phyloP scores from a whole-genome alignment of 2,888 invertebrate species.

The Hartigia nigra region DNA sequence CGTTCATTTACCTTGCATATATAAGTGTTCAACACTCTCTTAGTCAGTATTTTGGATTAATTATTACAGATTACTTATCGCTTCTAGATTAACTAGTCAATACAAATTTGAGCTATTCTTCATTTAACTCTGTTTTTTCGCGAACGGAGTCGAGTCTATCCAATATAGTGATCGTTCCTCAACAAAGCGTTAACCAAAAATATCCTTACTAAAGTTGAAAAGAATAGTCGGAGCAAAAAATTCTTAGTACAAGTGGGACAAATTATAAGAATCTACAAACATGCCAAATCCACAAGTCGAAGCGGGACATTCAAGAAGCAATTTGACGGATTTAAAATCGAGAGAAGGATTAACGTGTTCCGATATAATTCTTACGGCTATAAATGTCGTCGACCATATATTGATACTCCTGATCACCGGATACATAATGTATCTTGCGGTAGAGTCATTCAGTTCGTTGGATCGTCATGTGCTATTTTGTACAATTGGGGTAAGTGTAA shows the following conservation, averaged over 20 bases:
- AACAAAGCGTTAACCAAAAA: not conserved
- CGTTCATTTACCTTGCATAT: too few species aligned
- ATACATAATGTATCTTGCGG: conserved; percentile 26
- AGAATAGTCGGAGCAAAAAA: not conserved
- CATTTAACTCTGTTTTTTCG: not conserved
- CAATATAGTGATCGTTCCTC: not conserved
- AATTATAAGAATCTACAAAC: not conserved
- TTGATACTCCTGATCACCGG: conserved; percentile 31
- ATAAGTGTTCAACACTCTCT: not conserved
- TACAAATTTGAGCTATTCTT: not conserved
- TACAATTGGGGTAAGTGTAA: conserved; percentile 35
- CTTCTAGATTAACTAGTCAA: not conserved
- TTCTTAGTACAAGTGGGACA: not conserved
- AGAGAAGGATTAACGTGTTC: conserved; percentile 5
- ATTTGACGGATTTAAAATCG: not conserved
- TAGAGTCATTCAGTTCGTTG: conserved; percentile 16
- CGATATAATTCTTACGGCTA: conserved; percentile 17
- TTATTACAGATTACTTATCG: not conserved
- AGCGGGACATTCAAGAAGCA: not conserved
- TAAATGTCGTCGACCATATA: conserved; percentile 32
- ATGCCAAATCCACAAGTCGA: not conserved
- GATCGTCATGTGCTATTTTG: conserved; percentile 34
- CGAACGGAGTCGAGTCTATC: not conserved
- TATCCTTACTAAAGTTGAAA: not conserved
- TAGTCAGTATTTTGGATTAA: not conserved